Evolutionary conservation across 2,888 invertebrate species (phyloP).

Genomic region (Eupithecia inturbata): DNA sequence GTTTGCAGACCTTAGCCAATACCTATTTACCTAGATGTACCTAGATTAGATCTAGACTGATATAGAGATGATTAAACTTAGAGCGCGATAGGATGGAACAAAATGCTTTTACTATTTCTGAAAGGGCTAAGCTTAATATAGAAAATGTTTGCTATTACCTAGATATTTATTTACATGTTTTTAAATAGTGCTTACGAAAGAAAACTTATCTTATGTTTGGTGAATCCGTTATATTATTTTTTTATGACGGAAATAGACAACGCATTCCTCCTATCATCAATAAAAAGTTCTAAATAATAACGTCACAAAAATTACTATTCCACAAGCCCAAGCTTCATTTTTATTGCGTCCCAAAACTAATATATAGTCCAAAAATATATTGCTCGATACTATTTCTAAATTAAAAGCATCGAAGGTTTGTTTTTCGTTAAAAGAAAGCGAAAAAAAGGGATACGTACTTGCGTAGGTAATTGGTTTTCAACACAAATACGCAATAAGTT

Average conservation of each 20-base stretch:
- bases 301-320: constrained; percentile 16
- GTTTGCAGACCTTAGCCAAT: background rate
- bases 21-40: background rate
- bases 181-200: background rate
- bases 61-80: too few relatives aligned
- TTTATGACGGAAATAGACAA: background rate
- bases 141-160: background rate
- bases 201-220: too few relatives aligned
- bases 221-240: too few relatives aligned
- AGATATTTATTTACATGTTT: background rate
- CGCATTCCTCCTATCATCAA: background rate
- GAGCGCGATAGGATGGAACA: too few relatives aligned
- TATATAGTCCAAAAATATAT: constrained; percentile 44
- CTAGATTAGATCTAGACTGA: background rate
- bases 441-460: constrained; percentile 58
- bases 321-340: constrained; percentile 21
- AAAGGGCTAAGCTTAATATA: too few relatives aligned
- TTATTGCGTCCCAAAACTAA: constrained; percentile 41
- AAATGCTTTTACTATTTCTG: too few relatives aligned
- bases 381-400: constrained; percentile 51
- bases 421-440: constrained; percentile 51
- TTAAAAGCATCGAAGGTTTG: constrained; percentile 52
- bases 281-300: background rate
- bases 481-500: constrained; percentile 73
- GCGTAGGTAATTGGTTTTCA: constrained; percentile 70